Evolutionary conservation across 2,888 invertebrate species (phyloP), one percentile per base, ranked within the genome.

Genomic region (Bugulina stolonifera): DNA sequence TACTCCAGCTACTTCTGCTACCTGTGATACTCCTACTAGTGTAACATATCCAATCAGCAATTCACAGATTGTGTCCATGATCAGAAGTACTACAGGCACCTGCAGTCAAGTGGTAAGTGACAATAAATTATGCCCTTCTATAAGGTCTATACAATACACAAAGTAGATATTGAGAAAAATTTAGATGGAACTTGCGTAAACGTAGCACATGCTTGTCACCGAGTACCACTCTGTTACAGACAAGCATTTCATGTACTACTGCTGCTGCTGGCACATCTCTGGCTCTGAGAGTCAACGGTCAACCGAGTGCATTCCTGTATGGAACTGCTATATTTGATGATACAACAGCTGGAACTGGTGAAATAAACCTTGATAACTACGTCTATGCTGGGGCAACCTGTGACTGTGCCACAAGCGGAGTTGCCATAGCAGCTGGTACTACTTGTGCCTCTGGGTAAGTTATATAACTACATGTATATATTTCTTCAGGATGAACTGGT

Each of bases 201-300:
- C n/a, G n/a, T n/a, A n/a, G n/a, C n/a, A n/a, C n/a, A n/a, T n/a
- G n/a, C n/a, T n/a, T n/a, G n/a, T n/a, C n/a, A n/a, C n/a, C n/a
- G n/a, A n/a, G n/a, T n/a, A n/a, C n/a, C n/a, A n/a, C 5, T 5
- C 3, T 23, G 5, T 64, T 64, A 27, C 64, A 64, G 64, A 64
- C 64, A 25, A 29, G 29, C 34, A 64, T 64, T 10, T 29, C 2
- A 14, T 64, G 64, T n/a, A 10, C 5, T 10, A 32, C 64, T 32
- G 64, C 32, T 32, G 27, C 64, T 5, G 32, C 2, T 27, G 2
- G 1, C 14, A 14, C 14, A 32, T 25, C 64, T 10, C 34, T 64
- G 27, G 64, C 64, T 27, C 64, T 64, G 29, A 27, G 64, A 64
- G 64, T 64, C 10, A 64, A 64, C 32, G 64, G 64, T 14, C 29